These are phyloP conservation scores for Scolanthus callimorphus DNA, from an alignment of 92 coral and sea anemone species.

Conservation along the genomic window DNA sequence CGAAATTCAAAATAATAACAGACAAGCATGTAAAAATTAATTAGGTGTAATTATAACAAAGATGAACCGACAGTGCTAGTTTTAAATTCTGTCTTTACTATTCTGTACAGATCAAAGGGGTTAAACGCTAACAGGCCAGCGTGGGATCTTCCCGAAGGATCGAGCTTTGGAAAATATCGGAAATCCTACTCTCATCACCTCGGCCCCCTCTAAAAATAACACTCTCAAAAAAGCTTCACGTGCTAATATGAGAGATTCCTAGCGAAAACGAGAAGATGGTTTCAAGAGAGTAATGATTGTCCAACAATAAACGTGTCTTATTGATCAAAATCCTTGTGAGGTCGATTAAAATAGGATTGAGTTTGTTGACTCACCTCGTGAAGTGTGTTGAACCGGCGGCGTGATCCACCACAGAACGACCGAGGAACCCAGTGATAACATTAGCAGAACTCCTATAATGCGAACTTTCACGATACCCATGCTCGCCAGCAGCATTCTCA, in stretches of 20 bases:
- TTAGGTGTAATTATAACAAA: too few relatives aligned
- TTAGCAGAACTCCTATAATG: slow-evolving; percentile 43
- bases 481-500: slow-evolving; percentile 35
- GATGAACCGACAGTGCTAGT: too few relatives aligned
- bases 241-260: background rate
- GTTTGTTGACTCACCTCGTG: slow-evolving; percentile 30
- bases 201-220: background rate
- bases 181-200: background rate
- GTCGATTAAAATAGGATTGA: too few relatives aligned
- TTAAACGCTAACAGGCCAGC: too few relatives aligned
- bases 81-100: too few relatives aligned
- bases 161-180: slow-evolving; percentile 1
- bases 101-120: too few relatives aligned
- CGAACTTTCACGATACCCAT: slow-evolving; percentile 58
- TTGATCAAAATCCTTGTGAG: too few relatives aligned
- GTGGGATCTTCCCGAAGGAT: too few relatives aligned
- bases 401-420: slow-evolving; percentile 68
- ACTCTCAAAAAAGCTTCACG: background rate
- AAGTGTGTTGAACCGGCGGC: slow-evolving; percentile 41
- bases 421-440: slow-evolving; percentile 61
- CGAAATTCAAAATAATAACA: too few relatives aligned
- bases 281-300: too few relatives aligned
- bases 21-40: too few relatives aligned
- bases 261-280: background rate
- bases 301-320: too few relatives aligned